Base-by-base conservation (phyloP, 2,797 vertebrate species). In the Garrulus glandarius region DNA sequence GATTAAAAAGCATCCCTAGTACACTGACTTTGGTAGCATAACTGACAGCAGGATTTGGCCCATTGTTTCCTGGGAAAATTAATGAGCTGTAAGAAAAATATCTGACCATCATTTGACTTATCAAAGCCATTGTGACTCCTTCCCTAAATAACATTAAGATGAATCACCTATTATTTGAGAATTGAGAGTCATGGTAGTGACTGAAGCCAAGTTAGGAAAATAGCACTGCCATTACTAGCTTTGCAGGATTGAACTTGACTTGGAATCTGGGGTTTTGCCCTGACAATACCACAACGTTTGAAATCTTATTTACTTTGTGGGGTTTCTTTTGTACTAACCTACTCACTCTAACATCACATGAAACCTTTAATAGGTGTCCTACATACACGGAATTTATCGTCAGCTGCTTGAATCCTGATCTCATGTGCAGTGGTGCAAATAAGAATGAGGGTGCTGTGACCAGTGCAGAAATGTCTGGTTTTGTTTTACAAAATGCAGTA, bases 191-290 rank as follows among this genome's bases (percentile, higher is more conserved):
- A 96, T 61, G 63, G 93, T 81, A 93, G 94, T 92, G 96, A 97
- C 96, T 96, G 94, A 90, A 95, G 97, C 90, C 96, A 84, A 93
- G 90, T 90, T 82, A 92, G 87, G 93, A 95, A 88, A 94, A 34
- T n/a, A 93, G 93, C 57, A 61, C 80, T 91, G 86, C 87, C 93
- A 94, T 93, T 93, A 83, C 87, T 84, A 67, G 57, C 85, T 77
- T 26, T 89, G 94, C 98, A 98, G 97, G 97, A 96, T 87, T 70
- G 64, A 94, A 97, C 98, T 97, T 96, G 98, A 97, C 84, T 89
- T 91, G 96, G 96, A 96, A 97, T 95, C 96, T 84, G 50, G 89
- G 94, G 96, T 96, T 93, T 92, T 87, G 94, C 96, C 94, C 90
- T 88, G 95, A 84, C 94, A 94, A 72, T 75, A 81, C 92, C 91